phyloP scores from a whole-genome alignment of 2,888 invertebrate species.

The Heliconius charithonia region DNA sequence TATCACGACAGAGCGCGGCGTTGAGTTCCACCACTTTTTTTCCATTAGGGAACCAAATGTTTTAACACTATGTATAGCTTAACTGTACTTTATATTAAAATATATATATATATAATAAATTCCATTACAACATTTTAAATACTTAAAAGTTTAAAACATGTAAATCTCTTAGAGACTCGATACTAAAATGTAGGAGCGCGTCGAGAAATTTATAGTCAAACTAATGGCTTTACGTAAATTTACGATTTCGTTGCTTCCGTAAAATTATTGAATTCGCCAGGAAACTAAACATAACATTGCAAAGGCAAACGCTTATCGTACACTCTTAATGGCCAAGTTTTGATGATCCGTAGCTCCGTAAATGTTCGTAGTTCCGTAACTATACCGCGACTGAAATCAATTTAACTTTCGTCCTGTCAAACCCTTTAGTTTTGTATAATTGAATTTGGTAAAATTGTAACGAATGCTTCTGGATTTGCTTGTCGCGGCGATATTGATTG shows the following conservation, averaged over 20 bases:
- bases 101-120: background rate
- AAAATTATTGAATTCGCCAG: constrained; percentile 48
- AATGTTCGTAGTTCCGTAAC: background rate
- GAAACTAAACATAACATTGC: constrained; percentile 45
- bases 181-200: constrained; percentile 19
- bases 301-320: constrained; percentile 40
- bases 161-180: constrained; percentile 20
- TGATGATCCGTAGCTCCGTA: constrained; percentile 56
- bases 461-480: background rate
- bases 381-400: constrained; percentile 55
- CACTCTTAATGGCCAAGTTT: constrained; percentile 60
- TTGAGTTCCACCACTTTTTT: background rate
- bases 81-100: too few relatives aligned
- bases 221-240: constrained; percentile 45
- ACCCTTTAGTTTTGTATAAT: constrained; percentile 31
- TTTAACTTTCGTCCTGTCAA: constrained; percentile 50
- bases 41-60: background rate
- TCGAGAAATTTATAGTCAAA: constrained; percentile 37
- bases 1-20: background rate
- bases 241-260: constrained; percentile 46
- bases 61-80: background rate
- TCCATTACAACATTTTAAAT: background rate
- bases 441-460: constrained; percentile 27
- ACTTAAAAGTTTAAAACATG: constrained; percentile 22
- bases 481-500: background rate